Percentiles rank a stretch among this genome's conserved stretches.
These are phyloP conservation scores for Torymus auratus DNA, from an alignment of 2,888 invertebrate species.

Conservation along the genomic window DNA sequence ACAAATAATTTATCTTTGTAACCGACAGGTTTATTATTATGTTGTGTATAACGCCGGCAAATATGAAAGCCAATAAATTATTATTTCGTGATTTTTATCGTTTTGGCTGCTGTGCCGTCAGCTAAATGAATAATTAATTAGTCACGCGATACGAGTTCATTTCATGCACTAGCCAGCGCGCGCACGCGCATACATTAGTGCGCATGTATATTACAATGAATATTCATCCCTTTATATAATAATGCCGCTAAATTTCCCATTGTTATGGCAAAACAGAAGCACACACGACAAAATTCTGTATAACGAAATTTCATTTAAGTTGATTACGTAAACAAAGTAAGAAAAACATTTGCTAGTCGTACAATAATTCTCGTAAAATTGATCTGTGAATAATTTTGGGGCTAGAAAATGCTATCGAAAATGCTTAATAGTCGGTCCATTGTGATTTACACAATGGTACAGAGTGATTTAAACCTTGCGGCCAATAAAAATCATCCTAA, in stretches of 20 bases:
- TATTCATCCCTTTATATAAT: constrained; percentile 40
- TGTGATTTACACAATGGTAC: no score
- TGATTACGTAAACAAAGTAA: no score
- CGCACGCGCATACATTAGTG: constrained; percentile 20
- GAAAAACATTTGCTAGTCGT: no score
- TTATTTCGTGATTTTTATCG: constrained; percentile 33
- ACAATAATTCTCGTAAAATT: no score
- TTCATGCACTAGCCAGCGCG: constrained; percentile 44
- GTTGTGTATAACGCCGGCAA: background rate
- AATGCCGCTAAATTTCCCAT: constrained; percentile 28
- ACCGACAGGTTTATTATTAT: constrained; percentile 24
- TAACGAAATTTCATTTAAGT: background rate
- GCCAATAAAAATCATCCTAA: no score
- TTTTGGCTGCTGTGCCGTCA: background rate
- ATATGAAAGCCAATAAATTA: constrained; percentile 37
- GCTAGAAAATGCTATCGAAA: no score
- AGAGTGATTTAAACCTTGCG: no score
- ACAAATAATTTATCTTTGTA: constrained; percentile 26
- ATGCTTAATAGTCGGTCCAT: no score
- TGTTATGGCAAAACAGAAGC: background rate
- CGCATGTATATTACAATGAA: constrained; percentile 34
- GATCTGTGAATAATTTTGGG: no score
- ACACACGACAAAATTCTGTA: background rate
- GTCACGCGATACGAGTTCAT: constrained; percentile 34
- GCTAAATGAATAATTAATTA: constrained; percentile 51